A percentile compares a stretch with the other conserved stretches of the same genome.
Conservation (phyloP, 1,140 invertebrate species). For the Lamellibrachia luymesi region DNA sequence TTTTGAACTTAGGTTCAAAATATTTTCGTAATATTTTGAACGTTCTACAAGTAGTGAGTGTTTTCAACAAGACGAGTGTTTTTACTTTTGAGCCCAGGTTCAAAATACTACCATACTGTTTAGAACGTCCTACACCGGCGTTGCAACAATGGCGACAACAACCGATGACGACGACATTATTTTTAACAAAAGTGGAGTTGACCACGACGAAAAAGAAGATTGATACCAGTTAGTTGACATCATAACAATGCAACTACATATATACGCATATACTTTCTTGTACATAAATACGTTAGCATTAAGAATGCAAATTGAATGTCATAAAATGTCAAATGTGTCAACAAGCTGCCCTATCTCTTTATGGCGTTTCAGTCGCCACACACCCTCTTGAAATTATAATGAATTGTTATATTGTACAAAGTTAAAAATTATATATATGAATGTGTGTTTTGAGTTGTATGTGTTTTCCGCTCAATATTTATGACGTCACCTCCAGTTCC, state of each 20-base stretch:
- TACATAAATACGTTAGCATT: background rate
- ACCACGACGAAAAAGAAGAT: background rate
- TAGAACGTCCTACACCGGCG: background rate
- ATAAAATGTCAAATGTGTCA: background rate
- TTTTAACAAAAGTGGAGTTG: background rate
- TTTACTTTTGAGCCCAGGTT: too few relatives aligned
- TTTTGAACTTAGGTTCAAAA: background rate
- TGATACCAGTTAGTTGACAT: background rate
- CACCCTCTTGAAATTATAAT: background rate
- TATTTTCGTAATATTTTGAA: background rate
- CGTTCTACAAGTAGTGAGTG: background rate
- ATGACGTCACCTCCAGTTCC: too few relatives aligned
- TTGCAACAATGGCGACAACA: background rate
- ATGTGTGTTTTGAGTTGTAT: background rate
- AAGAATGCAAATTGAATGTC: background rate
- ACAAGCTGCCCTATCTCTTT: background rate
- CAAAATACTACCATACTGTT: too few relatives aligned
- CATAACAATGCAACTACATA: background rate
- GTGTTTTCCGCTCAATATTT: background rate
- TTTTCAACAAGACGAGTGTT: background rate
- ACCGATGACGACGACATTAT: background rate
- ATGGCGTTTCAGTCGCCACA: background rate
- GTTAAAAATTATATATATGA: background rate
- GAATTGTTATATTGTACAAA: background rate
- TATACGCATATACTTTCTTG: background rate